Evolutionary conservation across 2,797 vertebrate genomes (phyloP).

Genomic region (Carapus acus): DNA sequence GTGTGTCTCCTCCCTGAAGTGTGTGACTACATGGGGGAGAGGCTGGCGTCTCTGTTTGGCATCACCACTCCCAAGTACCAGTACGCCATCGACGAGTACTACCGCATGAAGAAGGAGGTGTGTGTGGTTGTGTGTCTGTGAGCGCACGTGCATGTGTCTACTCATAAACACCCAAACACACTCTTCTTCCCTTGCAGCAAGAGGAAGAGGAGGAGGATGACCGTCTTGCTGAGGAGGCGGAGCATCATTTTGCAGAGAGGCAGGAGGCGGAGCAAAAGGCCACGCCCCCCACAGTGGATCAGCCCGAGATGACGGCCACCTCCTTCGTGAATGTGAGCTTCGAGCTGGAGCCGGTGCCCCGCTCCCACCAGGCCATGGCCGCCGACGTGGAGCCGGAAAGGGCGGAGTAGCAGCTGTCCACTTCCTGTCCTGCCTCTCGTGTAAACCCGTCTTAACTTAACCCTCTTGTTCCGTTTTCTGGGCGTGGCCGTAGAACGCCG

Average conservation of each 20-base stretch:
- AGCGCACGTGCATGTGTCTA: neutral
- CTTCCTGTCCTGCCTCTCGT: too few relatives aligned
- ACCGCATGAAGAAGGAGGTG: constrained; percentile 97
- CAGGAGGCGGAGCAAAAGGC: constrained; percentile 78
- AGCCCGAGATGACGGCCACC: constrained; percentile 74
- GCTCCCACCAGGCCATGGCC: constrained; percentile 48
- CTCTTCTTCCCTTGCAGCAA: constrained; percentile 69
- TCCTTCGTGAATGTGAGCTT: constrained; percentile 94
- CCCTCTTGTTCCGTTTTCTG: too few relatives aligned
- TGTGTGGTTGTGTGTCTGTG: too few relatives aligned
- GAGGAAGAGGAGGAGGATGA: constrained; percentile 96
- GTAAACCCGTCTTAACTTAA: too few relatives aligned
- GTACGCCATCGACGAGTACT: constrained; percentile 97
- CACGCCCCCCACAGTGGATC: constrained; percentile 70
- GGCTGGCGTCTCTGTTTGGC: constrained; percentile 88
- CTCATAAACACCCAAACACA: too few relatives aligned
- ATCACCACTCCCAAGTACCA: constrained; percentile 98
- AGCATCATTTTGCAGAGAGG: constrained; percentile 61
- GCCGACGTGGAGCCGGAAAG: too few relatives aligned
- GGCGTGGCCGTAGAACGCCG: too few relatives aligned
- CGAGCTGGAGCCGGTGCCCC: constrained; percentile 79
- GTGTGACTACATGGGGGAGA: constrained; percentile 96
- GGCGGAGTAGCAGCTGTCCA: too few relatives aligned
- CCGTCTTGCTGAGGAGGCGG: constrained; percentile 74
- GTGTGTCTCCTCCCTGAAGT: constrained; percentile 67